Percentiles rank a stretch among this genome's conserved stretches.
These are phyloP conservation scores for Indicator indicator DNA, from an alignment of 2,113 vertebrate species.

Conservation along the genomic window DNA sequence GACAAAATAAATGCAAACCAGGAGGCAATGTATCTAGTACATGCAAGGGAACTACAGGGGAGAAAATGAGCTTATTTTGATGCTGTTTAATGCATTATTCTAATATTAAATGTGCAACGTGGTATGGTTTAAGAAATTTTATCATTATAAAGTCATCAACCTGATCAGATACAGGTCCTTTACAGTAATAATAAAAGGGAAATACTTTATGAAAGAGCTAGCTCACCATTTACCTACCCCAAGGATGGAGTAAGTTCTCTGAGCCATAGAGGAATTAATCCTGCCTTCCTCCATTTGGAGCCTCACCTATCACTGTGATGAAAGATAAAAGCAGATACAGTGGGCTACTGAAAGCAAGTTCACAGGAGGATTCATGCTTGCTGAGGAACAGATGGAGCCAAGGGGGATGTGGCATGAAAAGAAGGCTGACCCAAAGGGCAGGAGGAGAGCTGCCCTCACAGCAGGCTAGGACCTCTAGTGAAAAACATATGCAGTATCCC, in stretches of 20 bases:
- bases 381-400: not conserved
- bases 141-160: not conserved
- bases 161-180: not conserved
- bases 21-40: not conserved
- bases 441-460: not conserved
- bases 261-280: conserved; percentile 30
- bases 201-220: conserved; percentile 1
- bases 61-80: conserved; percentile 42
- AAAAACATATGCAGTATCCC: not conserved
- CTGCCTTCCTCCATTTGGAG: not conserved
- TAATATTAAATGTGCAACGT: conserved; percentile 10
- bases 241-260: conserved; percentile 14
- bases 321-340: conserved; percentile 13
- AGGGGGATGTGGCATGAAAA: not conserved
- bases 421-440: not conserved
- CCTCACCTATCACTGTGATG: not conserved
- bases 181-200: not conserved
- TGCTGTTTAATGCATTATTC: not conserved
- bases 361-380: not conserved
- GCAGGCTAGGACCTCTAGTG: not conserved
- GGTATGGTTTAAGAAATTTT: conserved; percentile 12
- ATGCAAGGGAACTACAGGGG: not conserved
- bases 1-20: conserved; percentile 19
- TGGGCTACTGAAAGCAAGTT: not conserved
- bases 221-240: not conserved